phyloP scores from a whole-genome alignment of 2,113 vertebrate genomes.

The Oxyruncus cristatus region DNA sequence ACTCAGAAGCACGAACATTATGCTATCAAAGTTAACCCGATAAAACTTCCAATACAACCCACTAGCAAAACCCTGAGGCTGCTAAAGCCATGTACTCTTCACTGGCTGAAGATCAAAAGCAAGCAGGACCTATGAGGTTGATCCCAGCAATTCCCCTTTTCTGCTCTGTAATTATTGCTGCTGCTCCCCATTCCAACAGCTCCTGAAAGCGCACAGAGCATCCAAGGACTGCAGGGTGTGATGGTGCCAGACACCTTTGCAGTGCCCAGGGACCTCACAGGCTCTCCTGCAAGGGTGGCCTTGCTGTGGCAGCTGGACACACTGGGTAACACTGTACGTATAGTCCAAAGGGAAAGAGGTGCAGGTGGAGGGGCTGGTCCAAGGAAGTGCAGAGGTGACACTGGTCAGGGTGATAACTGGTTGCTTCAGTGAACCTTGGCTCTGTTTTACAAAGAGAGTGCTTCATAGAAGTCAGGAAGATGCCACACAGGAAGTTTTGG shows the following conservation, averaged over 20 bases:
- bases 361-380: neutral
- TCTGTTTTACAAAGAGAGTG: neutral
- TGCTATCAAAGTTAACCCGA: neutral
- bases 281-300: neutral
- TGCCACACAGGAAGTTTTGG: neutral
- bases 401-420: neutral
- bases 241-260: neutral
- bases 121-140: neutral
- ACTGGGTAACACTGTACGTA: neutral
- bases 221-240: accelerated
- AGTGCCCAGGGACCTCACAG: neutral
- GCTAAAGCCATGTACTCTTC: accelerated
- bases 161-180: neutral
- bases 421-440: neutral
- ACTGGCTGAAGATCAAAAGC: neutral
- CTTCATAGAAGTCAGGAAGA: neutral
- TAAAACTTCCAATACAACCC: neutral
- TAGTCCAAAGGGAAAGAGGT: neutral
- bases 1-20: neutral
- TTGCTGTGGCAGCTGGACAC: accelerated
- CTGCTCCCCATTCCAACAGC: neutral
- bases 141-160: neutral
- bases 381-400: neutral
- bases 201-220: neutral
- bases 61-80: neutral